These are phyloP conservation scores for Acanthochromis polyacanthus DNA, from an alignment of 2,113 vertebrate genomes.

Conservation along the genomic window DNA sequence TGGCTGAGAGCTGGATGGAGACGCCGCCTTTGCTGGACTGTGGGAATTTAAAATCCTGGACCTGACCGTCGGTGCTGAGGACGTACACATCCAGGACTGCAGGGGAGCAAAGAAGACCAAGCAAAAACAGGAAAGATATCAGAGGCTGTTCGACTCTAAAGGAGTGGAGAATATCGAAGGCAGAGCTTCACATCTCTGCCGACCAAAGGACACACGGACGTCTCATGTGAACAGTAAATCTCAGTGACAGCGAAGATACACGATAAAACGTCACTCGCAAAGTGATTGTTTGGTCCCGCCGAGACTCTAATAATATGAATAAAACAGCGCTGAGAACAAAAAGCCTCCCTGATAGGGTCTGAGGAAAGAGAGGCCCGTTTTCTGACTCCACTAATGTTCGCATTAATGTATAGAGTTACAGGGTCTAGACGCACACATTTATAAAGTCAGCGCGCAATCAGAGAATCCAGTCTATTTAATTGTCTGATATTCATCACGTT, in stretches of 20 bases:
- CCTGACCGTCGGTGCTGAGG: slow-evolving; percentile 97
- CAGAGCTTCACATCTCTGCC: slow-evolving; percentile 46
- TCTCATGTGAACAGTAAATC: slow-evolving; percentile 34
- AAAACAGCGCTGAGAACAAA: slow-evolving; percentile 24
- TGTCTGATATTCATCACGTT: slow-evolving; percentile 81
- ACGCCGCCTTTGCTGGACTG: slow-evolving; percentile 92
- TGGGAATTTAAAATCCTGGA: slow-evolving; percentile 98
- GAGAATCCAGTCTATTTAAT: slow-evolving; percentile 75
- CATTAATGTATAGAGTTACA: slow-evolving; percentile 79
- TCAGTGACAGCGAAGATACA: slow-evolving; percentile 36
- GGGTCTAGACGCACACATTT: slow-evolving; percentile 65
- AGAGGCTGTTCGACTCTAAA: slow-evolving; percentile 29
- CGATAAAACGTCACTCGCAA: slow-evolving; percentile 51
- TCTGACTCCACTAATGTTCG: slow-evolving; percentile 67
- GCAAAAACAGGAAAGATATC: slow-evolving; percentile 24
- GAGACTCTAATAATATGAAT: slow-evolving; percentile 46
- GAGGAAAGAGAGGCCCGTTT: slow-evolving; percentile 44
- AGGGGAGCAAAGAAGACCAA: background rate
- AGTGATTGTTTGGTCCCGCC: slow-evolving; percentile 29
- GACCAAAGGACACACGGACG: slow-evolving; percentile 16
- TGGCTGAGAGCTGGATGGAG: slow-evolving; percentile 96
- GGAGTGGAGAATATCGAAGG: background rate
- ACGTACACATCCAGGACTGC: slow-evolving; percentile 97
- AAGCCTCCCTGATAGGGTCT: slow-evolving; percentile 20
- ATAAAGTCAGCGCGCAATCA: slow-evolving; percentile 72